Evolutionary conservation across 2,888 invertebrate species (phyloP), one percentile per base, ranked within the genome.

Genomic region (Notodonta dromedarius): DNA sequence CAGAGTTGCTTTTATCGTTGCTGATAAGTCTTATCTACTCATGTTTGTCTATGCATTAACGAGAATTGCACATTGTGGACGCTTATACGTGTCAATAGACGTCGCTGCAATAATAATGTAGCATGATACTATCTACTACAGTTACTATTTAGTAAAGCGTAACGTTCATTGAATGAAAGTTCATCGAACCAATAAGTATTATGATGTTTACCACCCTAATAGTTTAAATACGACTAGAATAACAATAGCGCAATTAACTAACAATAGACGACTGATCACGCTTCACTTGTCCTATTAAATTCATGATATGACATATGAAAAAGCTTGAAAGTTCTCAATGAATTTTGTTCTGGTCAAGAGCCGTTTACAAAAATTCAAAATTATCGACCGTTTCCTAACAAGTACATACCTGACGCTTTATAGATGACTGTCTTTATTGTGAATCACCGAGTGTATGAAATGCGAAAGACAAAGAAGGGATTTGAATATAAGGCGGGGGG

Each of bases 401-500:
- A 69, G 74, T 71, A 73, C 69, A 66, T 58, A 73, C 24, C 24
- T 24, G 24, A 24, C 74, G 55, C 66, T 66, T 76, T 73, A 61
- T 64, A 65, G 74, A 73, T 76, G 66, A 66, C 62, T 69, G 75
- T 71, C 79, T 82, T 79, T 83, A 86, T 88, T 86, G 84, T 89
- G 86, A 89, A 87, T 88, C 87, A 88, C 78, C 79, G 77, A 86
- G 84, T 88, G 82, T 88, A 90, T 90, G 87, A 88, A 89, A 90
- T 88, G 77, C 77, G 77, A 86, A 88, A 92, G 89, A 92, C 91
- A 93, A 91, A 90, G 88, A 88, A 88, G 89, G 89, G 89, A 92
- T 93, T 92, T 91, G 90, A 91, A 91, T 90, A 86, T 86, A 87
- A 87, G 86, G 81, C 82, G 86, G 87, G 86, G 90, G 88, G 89